Evolutionary conservation across 1,140 invertebrate genomes (phyloP).

Genomic region (Drosophila carrolli): DNA sequence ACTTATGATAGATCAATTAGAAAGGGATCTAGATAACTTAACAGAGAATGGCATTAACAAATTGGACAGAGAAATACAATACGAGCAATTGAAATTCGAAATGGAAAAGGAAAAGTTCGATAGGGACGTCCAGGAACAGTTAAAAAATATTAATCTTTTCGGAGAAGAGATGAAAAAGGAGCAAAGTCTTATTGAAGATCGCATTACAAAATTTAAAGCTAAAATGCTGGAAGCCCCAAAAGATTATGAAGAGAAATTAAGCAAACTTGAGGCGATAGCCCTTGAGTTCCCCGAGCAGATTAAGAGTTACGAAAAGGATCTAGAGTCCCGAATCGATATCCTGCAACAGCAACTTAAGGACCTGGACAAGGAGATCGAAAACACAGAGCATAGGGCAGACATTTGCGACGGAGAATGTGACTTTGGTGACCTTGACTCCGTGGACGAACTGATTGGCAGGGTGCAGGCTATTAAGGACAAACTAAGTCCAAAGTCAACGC

Average conservation of each 20-base stretch:
- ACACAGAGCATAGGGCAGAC: neutral
- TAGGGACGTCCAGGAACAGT: neutral
- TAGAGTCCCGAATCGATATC: neutral
- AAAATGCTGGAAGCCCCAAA: neutral
- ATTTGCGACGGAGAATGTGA: slow-evolving; percentile 4
- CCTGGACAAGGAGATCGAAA: neutral
- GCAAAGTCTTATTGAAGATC: neutral
- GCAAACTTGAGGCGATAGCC: neutral
- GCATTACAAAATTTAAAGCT: neutral
- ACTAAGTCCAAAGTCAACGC: neutral
- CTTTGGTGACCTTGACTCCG: neutral
- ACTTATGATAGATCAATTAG: neutral
- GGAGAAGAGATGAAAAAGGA: neutral
- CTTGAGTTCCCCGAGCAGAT: neutral
- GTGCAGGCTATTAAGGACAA: neutral
- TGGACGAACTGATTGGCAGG: neutral
- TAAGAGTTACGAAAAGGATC: neutral
- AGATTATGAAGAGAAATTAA: neutral
- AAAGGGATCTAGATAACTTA: neutral
- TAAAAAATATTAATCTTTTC: neutral
- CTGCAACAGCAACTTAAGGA: neutral
- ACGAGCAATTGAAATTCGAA: neutral
- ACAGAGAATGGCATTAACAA: slow-evolving; percentile 1
- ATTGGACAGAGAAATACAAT: neutral
- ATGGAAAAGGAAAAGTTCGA: neutral